Conservation (phyloP, 2,113 vertebrate species). For the Trematocara zebra region DNA sequence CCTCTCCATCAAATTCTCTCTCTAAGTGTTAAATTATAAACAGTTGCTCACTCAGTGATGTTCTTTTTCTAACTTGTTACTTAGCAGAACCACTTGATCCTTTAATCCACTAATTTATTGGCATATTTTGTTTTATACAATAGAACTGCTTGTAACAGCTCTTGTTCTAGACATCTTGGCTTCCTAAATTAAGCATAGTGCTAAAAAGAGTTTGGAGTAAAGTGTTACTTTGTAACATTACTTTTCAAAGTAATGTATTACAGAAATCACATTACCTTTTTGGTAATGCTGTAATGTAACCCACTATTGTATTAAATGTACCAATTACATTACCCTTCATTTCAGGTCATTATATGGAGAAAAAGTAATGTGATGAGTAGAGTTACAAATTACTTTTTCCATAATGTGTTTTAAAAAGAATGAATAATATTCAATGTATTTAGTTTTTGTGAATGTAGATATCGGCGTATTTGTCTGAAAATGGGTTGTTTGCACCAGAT, state of each 20-base stretch:
- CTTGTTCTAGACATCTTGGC: background rate
- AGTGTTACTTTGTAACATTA: background rate
- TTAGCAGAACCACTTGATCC: background rate
- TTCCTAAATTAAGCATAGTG: background rate
- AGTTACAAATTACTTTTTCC: background rate
- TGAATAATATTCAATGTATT: fast-evolving
- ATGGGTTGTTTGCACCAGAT: background rate
- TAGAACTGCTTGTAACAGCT: fast-evolving
- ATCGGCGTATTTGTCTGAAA: background rate
- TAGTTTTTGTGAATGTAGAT: fast-evolving
- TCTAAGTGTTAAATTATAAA: background rate
- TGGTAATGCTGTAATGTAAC: background rate
- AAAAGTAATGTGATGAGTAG: background rate
- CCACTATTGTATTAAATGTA: background rate
- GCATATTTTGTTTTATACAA: background rate
- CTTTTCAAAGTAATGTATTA: background rate
- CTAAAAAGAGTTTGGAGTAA: background rate
- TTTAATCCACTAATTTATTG: background rate
- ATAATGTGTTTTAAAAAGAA: background rate
- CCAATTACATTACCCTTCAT: background rate
- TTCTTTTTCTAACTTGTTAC: background rate
- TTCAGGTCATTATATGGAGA: background rate
- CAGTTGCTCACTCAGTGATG: fast-evolving
- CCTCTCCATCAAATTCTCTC: fast-evolving
- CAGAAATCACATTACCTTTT: background rate